These are phyloP conservation scores for Dipus sagitta DNA, from an alignment of 2,797 vertebrate genomes.

Conservation along the genomic window DNA sequence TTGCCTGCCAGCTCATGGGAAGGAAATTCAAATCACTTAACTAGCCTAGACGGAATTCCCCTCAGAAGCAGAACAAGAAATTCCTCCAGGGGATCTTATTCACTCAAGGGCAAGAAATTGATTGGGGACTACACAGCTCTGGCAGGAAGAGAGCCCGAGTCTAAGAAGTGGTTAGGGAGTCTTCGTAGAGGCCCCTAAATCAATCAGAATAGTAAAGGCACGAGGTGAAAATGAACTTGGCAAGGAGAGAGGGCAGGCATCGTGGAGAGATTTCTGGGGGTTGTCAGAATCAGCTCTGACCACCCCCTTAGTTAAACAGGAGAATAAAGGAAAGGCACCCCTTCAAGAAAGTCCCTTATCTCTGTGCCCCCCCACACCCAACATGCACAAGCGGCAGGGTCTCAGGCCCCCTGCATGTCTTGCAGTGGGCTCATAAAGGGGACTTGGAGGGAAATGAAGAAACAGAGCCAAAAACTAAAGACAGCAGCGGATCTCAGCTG, in stretches of 20 bases:
- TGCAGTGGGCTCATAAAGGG: neutral
- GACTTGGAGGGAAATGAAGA: neutral
- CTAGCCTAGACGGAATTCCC: neutral
- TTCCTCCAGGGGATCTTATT: neutral
- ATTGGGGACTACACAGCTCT: constrained; percentile 14
- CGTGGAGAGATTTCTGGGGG: neutral
- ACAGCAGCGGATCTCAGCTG: neutral
- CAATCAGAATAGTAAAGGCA: neutral
- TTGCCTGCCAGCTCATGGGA: neutral
- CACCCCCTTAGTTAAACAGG: neutral
- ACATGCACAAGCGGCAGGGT: fast-evolving
- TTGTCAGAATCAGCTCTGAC: neutral
- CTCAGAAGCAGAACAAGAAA: neutral
- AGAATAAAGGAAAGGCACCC: neutral
- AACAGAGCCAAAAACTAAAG: neutral
- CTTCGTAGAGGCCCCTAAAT: neutral
- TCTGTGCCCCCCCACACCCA: neutral
- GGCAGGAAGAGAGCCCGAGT: neutral
- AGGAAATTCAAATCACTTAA: neutral
- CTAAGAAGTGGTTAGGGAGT: neutral
- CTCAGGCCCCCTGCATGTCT: neutral
- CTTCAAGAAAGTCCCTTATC: neutral
- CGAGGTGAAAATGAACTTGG: neutral
- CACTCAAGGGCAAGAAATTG: neutral
- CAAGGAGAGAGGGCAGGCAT: neutral